Evolutionary conservation across 2,888 invertebrate species (phyloP), one percentile per base, ranked within the genome.

Genomic region (Dastarcus helophoroides): DNA sequence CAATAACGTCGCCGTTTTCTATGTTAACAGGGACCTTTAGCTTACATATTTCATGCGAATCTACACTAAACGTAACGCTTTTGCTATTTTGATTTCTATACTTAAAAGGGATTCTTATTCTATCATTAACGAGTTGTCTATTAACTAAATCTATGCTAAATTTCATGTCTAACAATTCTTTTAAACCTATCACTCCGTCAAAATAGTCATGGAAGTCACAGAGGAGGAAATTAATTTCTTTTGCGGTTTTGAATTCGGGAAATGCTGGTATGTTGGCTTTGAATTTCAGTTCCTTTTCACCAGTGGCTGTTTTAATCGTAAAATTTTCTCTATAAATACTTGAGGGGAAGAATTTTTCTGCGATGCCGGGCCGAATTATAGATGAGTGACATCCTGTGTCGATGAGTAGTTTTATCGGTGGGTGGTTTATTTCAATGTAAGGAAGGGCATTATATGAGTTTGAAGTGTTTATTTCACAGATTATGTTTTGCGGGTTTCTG

Each of bases 141-240:
- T 26, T 35, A 15, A 21, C 19, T 22, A 31, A 21, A n/a, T 32
- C 22, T 11, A 34, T 19, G 5, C 13, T 14, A 14, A 34, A 26
- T 16, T 29, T 29, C 7, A 31, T 7, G 12, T 34, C 26, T 14
- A 21, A 16, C 22, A 34, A 13, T 6, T 34, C 35, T n/a, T 14
- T 4, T 7, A 27, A 3, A 4, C 27, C 32, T 14, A 33, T 9
- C 7, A 35, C 32, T n/a, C 35, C 31, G 6, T 35, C 35, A n/a
- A 35, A 35, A 28, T 27, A 32, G 3, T 32, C 16, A 16, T 35
- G 35, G 10, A 33, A 35, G 10, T 23, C 24, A 10, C 6, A 23
- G 6, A 23, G 9, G 10, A 23, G 24, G 10, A 23, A 23, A 6
- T 7, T n/a, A n/a, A 23, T 23, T n/a, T 23, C 24, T 5, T 5